phyloP scores from a whole-genome alignment of 2,888 invertebrate species.

The Thera obeliscata region DNA sequence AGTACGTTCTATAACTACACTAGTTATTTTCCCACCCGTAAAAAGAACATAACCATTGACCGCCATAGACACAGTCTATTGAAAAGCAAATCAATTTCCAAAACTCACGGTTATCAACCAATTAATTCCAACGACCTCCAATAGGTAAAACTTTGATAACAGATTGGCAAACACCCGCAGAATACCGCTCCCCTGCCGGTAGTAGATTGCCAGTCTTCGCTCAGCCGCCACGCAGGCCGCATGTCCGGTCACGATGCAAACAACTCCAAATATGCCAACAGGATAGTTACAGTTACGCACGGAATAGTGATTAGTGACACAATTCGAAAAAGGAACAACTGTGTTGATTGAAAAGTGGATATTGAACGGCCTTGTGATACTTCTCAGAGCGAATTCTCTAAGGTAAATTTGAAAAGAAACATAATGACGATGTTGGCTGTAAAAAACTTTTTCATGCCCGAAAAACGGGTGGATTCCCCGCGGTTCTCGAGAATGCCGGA shows the following conservation, averaged over 20 bases:
- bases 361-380: conserved; percentile 36
- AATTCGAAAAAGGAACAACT: conserved; percentile 49
- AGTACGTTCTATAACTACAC: conserved; percentile 13
- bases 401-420: conserved; percentile 1
- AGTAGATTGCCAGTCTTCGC: conserved; percentile 29
- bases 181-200: conserved; percentile 22
- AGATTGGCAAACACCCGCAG: conserved; percentile 46
- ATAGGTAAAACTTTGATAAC: conserved; percentile 60
- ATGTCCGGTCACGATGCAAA: conserved; percentile 26
- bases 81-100: conserved; percentile 32
- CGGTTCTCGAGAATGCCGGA: conserved; percentile 88
- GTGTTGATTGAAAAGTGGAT: conserved; percentile 36
- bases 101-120: conserved; percentile 48
- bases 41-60: conserved; percentile 17
- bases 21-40: conserved; percentile 25
- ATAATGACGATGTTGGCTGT: conserved; percentile 86
- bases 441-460: conserved; percentile 90
- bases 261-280: conserved; percentile 45
- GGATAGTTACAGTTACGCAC: conserved; percentile 39
- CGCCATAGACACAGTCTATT: conserved; percentile 16
- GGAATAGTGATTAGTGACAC: conserved; percentile 51
- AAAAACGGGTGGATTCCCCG: conserved; percentile 84
- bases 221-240: conserved; percentile 30
- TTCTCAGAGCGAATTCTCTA: neutral
- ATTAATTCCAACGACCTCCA: conserved; percentile 54